These are phyloP conservation scores for Neopipo cinnamomea DNA, from an alignment of 2,113 vertebrate genomes.

Conservation along the genomic window DNA sequence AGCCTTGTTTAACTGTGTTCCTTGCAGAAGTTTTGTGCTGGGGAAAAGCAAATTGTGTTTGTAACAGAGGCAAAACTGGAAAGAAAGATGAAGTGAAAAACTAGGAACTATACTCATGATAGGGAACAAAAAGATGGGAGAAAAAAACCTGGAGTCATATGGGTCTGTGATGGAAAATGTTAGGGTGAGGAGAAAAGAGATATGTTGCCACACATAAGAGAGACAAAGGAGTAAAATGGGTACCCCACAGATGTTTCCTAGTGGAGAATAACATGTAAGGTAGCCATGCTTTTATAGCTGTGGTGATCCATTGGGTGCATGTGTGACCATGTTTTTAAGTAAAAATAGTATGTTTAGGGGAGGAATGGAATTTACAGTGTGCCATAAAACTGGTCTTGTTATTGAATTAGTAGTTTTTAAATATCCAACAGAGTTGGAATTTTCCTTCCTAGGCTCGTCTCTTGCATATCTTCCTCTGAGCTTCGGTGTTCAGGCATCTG, in stretches of 20 bases:
- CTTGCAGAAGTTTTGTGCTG: neutral
- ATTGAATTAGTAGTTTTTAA: neutral
- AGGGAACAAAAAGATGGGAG: neutral
- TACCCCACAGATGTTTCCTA: neutral
- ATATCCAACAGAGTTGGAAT: neutral
- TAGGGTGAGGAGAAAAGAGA: neutral
- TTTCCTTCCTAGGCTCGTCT: neutral
- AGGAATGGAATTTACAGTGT: neutral
- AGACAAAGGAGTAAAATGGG: neutral
- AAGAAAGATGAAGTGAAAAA: neutral
- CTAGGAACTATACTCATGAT: neutral
- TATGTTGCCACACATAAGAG: neutral
- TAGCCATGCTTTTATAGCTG: neutral
- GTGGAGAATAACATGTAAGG: neutral
- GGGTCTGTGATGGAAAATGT: neutral
- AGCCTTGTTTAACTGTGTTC: neutral
- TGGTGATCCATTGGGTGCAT: accelerated
- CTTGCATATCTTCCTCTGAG: neutral
- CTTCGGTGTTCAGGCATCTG: neutral
- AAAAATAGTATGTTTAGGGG: neutral
- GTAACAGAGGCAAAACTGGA: neutral
- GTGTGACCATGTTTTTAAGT: neutral
- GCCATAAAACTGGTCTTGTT: neutral
- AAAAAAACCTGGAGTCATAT: neutral
- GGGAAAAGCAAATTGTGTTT: neutral